Evolutionary conservation across 2,888 invertebrate genomes (phyloP), one percentile per base, ranked within the genome.

Genomic region (Oscheius sp.): DNA sequence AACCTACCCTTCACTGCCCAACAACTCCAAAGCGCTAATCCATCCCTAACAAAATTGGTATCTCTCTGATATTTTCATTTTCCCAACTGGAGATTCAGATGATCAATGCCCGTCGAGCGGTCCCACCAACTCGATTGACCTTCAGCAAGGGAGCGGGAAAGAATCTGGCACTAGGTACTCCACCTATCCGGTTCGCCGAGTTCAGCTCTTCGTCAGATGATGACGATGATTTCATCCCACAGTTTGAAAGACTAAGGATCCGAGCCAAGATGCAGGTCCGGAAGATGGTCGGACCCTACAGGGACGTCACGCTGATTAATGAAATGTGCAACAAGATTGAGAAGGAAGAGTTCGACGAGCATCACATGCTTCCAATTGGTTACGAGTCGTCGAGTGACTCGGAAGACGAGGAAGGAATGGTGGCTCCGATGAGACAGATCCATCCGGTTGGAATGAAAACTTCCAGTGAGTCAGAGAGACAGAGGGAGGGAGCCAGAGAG

Each of bases 301-400:
- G 86, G 37, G 58, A 77, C 29, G 76, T 87, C n/a, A 79, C 80
- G 0, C 10, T 11, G 7, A 65, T 75, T 4, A 76, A 81, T 51
- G 53, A 79, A 21, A 86, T 86, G 48, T 60, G 58, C 21, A 21
- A 42, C 32, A 60, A 60, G 32, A 66, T 87, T 32, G 86, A 87
- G 58, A 79, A 77, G 59, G 57, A 60, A 32, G 84, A 87, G 68
- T 87, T 86, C 70, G 86, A 87, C 68, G 53, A 65, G 5, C 82
- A 82, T 13, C 84, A 87, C 50, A 76, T 87, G 47, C 87, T 87
- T 58, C 85, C 87, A n/a, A 70, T 88, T n/a, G 86, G 86, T 84
- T 37, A 58, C 51, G 88, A 88, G 73, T 86, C 86, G 21, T 87
- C 87, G 29, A 84, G 84, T 74, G 86, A 86, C 65, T 87, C 87